Evolutionary conservation across 2,888 invertebrate genomes (phyloP).

Genomic region (Mythimna albipuncta): DNA sequence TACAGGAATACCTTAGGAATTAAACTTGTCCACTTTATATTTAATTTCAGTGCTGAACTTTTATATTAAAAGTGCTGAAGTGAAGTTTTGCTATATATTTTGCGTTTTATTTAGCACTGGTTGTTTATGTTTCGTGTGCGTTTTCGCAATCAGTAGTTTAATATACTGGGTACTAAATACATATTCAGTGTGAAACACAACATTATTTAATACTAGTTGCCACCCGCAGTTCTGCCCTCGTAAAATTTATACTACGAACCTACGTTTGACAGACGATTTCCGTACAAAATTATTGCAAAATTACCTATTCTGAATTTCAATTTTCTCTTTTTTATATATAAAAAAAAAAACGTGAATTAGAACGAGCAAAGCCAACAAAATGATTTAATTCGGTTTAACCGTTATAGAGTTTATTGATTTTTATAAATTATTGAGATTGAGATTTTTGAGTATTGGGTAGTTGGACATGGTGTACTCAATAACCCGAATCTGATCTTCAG

Average conservation of each 20-base stretch:
- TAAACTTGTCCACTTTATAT: conserved; percentile 51
- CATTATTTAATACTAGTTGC: neutral
- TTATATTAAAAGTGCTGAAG: conserved; percentile 44
- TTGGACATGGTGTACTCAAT: neutral
- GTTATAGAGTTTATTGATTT: too few relatives aligned
- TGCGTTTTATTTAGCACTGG: conserved; percentile 37
- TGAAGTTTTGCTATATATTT: conserved; percentile 41
- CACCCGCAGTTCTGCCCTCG: too few relatives aligned
- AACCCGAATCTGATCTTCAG: neutral
- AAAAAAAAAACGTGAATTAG: too few relatives aligned
- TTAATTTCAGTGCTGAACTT: conserved; percentile 51
- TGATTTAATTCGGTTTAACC: too few relatives aligned
- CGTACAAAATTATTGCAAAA: too few relatives aligned
- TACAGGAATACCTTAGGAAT: conserved; percentile 62
- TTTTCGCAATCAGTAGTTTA: conserved; percentile 4
- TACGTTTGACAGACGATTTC: too few relatives aligned
- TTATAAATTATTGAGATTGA: too few relatives aligned
- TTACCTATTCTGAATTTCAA: too few relatives aligned
- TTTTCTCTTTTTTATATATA: too few relatives aligned
- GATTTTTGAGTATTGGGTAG: too few relatives aligned
- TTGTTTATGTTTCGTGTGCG: conserved; percentile 28
- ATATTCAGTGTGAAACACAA: neutral
- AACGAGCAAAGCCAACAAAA: too few relatives aligned
- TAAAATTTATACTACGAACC: too few relatives aligned
- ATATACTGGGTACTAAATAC: neutral